These are phyloP conservation scores for Matsumyia berberina DNA, from an alignment of 2,888 invertebrate genomes.

Conservation along the genomic window DNA sequence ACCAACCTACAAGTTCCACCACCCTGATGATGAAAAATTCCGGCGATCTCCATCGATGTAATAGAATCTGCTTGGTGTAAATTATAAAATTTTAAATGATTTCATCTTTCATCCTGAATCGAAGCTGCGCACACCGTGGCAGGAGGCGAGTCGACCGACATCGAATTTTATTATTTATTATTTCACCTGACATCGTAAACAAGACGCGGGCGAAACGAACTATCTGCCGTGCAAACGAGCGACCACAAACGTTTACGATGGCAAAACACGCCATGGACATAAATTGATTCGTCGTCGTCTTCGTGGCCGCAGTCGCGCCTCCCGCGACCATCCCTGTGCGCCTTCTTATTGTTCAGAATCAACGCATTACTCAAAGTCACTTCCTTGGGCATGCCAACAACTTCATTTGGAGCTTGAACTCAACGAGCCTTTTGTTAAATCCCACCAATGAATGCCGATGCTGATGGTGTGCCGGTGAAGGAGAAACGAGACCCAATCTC, in stretches of 20 bases:
- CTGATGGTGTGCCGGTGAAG: background rate
- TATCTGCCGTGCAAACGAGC: constrained; percentile 67
- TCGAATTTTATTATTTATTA: constrained; percentile 84
- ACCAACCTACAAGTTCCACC: background rate
- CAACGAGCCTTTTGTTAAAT: constrained; percentile 74
- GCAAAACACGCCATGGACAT: constrained; percentile 77
- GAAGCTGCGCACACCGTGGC: constrained; percentile 47
- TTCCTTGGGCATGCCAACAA: constrained; percentile 79
- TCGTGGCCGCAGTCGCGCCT: constrained; percentile 43
- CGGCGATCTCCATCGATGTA: constrained; percentile 16
- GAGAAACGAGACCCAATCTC: constrained; percentile 53
- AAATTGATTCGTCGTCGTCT: constrained; percentile 77
- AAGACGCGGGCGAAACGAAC: constrained; percentile 78
- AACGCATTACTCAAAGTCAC: constrained; percentile 80
- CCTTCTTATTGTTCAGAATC: constrained; percentile 81
- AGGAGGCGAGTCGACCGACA: constrained; percentile 77
- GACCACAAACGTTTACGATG: constrained; percentile 78
- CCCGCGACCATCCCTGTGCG: constrained; percentile 79
- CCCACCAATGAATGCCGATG: constrained; percentile 40
- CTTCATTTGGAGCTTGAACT: constrained; percentile 80
- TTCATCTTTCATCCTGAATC: constrained; percentile 80
- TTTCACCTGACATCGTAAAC: constrained; percentile 84
- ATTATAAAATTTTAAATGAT: constrained; percentile 80
- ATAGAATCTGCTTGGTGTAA: constrained; percentile 60
- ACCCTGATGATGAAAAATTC: constrained; percentile 19